Base-by-base conservation (phyloP, 1,140 invertebrate species). In the Antheraea pernyi region DNA sequence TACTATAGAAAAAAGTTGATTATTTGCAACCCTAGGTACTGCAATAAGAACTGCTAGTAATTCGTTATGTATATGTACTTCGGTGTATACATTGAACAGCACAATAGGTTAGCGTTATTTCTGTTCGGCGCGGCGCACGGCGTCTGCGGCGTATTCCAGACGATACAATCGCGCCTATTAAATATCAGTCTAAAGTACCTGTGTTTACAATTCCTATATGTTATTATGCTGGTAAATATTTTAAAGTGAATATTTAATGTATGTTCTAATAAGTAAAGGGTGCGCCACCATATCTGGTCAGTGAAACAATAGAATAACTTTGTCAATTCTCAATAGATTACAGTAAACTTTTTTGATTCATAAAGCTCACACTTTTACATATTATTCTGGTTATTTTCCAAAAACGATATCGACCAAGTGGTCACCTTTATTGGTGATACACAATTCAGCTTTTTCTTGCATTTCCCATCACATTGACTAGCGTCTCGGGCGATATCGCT, bases 31-130 rank as follows among this genome's bases (percentile, higher is more conserved):
- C 68, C 46, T 53, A 30, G 46, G 7, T 37, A 37, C 37, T 37
- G 61, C 22, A 63, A 37, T 63, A 63, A 10, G 30, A 37, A 63
- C 61, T 37, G 11, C 36, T 37, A 37, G 22, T 37, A 37, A 63
- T 68, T 61, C 63, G 58, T 65, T 18, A 65, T 68, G 59, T 72
- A 66, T 16, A 64, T 72, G 64, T 53, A 53, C 46, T 53, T 53
- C 13, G 46, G 46, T 53, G 16, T 53, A 53, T n/a, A 53, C 16
- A 53, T 16, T 72, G 58, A 72, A 70, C 74, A 69, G 68, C 73
- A 84, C 80, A 80, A 86, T 83, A 84, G 82, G 82, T 84, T 80
- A 87, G 59, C 68, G 79, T 84, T 85, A 87, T 87, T 87, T 87
- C 75, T 77, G 81, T 81, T 58, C 76, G 61, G 39, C 39, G 39